These are phyloP conservation scores for Cherax destructor DNA, from an alignment of 1,140 invertebrate species.

Conservation along the genomic window DNA sequence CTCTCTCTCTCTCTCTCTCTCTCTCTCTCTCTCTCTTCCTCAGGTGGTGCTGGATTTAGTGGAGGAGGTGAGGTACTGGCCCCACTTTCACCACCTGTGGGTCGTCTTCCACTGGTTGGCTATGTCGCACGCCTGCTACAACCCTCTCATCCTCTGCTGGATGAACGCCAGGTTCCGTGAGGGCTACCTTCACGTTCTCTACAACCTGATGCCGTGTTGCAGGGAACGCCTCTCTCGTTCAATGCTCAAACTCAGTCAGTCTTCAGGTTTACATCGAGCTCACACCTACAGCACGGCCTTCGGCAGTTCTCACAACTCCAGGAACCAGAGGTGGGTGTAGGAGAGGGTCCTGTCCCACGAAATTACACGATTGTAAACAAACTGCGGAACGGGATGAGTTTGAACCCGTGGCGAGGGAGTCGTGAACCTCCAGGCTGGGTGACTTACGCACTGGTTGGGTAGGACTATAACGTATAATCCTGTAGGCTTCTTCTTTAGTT, in stretches of 20 bases:
- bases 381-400: too few relatives aligned
- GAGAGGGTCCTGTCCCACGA: background rate
- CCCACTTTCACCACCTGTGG: slow-evolving; percentile 72
- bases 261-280: slow-evolving; percentile 24
- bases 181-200: slow-evolving; percentile 61
- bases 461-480: too few relatives aligned
- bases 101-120: slow-evolving; percentile 72
- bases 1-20: too few relatives aligned
- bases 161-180: slow-evolving; percentile 77
- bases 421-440: background rate
- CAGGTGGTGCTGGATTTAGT: slow-evolving; percentile 55
- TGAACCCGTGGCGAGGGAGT: too few relatives aligned
- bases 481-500: background rate
- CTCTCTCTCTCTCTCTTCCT: background rate
- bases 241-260: slow-evolving; percentile 12
- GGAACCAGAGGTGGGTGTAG: background rate
- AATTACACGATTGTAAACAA: background rate
- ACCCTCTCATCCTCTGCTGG: slow-evolving; percentile 78
- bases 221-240: background rate
- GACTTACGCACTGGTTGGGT: background rate
- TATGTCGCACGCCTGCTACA: slow-evolving; percentile 76
- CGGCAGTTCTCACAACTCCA: background rate
- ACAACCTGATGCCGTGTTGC: slow-evolving; percentile 44
- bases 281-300: slow-evolving; percentile 46
- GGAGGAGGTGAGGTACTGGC: slow-evolving; percentile 14